Evolutionary conservation across 2,797 vertebrate species (phyloP), one percentile per base, ranked within the genome.

Genomic region (Clarias pachynema): DNA sequence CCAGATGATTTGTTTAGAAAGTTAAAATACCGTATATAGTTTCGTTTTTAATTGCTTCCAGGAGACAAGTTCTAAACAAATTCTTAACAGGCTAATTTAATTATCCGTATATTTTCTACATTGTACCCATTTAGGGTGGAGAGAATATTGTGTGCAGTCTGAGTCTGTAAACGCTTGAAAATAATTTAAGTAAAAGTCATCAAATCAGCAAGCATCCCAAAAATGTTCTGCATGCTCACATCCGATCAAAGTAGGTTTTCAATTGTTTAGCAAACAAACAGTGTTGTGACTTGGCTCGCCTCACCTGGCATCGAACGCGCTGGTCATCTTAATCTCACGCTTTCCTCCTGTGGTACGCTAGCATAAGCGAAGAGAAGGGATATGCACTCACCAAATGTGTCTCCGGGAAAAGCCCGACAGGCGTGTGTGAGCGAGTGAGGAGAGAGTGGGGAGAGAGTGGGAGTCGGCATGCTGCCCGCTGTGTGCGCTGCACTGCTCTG

Each of bases 371-470:
- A 88, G 93, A 90, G 85, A 93, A 88, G 92, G 93, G 91, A 90
- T 91, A 86, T 87, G 75, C 89, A 95, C 95, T 95, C 89, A 95
- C 95, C 94, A 88, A 34, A 89, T 90, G 90, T 95, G 90, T 90
- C 91, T 95, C 94, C 94, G 91, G 87, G 85, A 90, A 90, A 90
- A 83, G 82, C 70, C 62, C 90, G 84, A 88, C 89, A 90, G 93
- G 91, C 91, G 93, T 90, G 92, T 93, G 90, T 86, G 94, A 93
- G 92, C 93, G 94, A 92, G 94, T 92, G 93, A 56, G 15, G 34
- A 26, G 68, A 37, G 80, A 59, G 81, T 24, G 66, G 49, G 69
- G 57, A 65, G 69, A 83, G 81, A 83, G 81, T 44, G 72, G 70
- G 82, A 84, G 82, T 75, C 65, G 82, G 82, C 70, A 62, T 53